Evolutionary conservation across 2,113 vertebrate genomes (phyloP), one percentile per base, ranked within the genome.

Genomic region (rat (Rattus norvegicus)): DNA sequence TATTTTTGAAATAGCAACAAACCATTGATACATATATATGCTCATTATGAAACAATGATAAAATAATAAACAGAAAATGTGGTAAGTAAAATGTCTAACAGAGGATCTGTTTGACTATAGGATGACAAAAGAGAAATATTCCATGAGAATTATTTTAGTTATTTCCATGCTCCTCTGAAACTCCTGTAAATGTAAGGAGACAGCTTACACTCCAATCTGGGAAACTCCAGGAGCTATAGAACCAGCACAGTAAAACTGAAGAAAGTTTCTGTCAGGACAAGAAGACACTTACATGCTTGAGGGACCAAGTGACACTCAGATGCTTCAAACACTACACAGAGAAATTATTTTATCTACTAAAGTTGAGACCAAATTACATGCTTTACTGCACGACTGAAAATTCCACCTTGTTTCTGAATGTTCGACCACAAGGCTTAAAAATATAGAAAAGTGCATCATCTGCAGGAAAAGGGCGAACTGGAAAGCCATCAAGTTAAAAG

Each of bases 61-160:
- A 88, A 52, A 70, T 13, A 52, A 49, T 84, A 84, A 88, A 80
- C 59, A 93, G 54, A 95, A 94, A 95, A n/a, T 86, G 47, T 13
- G 76, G 12, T 28, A 84, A 94, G 65, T 67, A 83, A 91, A 73
- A 36, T 76, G 79, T 26, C 1, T 56, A 87, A 49, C 75, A 84
- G 65, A 22, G 33, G 20, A 83, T 65, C 63, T 84, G 43, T 72
- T 77, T 79, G 43, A 43, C 80, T 61, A 2, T 63, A 93, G 16
- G 49, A 63, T 28, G 36, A 79, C n/a, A 24, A 76, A 52, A 8
- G 9, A 56, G 49, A 86, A 89, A 89, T 77, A 97, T 47, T 88
- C 54, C 7, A 20, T 22, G 75, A 77, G 56, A 56, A 88, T 36
- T 65, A 90, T 65, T 90, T 84, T 39, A 72, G 14, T 69, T 90